Evolutionary conservation across 2,888 invertebrate species (phyloP).

Genomic region (Timandra comae): DNA sequence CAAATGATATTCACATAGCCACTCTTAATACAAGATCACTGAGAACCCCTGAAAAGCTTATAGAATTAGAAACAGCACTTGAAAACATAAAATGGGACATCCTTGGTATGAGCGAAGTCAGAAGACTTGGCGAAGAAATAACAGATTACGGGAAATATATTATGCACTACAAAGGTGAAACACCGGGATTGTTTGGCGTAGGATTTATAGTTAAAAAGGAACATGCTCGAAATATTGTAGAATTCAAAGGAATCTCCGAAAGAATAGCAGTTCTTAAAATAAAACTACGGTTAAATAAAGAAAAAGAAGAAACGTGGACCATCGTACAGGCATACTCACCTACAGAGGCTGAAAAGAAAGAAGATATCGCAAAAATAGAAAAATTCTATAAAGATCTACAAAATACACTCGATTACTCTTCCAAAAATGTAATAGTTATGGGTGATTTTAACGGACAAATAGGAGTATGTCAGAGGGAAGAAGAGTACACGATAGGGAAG

Average conservation of each 20-base stretch:
- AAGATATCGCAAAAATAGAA: too few species aligned
- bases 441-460: too few species aligned
- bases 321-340: slow-evolving; percentile 8
- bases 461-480: too few species aligned
- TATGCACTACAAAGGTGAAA: too few species aligned
- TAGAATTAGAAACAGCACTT: slow-evolving; percentile 2
- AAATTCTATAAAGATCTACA: too few species aligned
- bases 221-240: slow-evolving; percentile 4
- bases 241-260: too few species aligned
- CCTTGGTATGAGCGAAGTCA: slow-evolving; percentile 4
- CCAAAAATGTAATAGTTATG: too few species aligned
- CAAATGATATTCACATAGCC: not conserved
- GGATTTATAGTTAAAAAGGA: slow-evolving; percentile 11
- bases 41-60: slow-evolving; percentile 1
- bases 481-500: too few species aligned
- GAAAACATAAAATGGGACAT: slow-evolving; percentile 3
- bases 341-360: not conserved
- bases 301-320: not conserved
- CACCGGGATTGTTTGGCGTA: slow-evolving; percentile 5
- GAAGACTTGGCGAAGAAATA: slow-evolving; percentile 3
- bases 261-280: slow-evolving; percentile 1
- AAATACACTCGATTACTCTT: too few species aligned
- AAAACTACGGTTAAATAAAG: not conserved
- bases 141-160: not conserved
- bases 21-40: not conserved